These are phyloP conservation scores for Corydoras sp. DNA, from an alignment of 2,113 vertebrate species.

Conservation along the genomic window DNA sequence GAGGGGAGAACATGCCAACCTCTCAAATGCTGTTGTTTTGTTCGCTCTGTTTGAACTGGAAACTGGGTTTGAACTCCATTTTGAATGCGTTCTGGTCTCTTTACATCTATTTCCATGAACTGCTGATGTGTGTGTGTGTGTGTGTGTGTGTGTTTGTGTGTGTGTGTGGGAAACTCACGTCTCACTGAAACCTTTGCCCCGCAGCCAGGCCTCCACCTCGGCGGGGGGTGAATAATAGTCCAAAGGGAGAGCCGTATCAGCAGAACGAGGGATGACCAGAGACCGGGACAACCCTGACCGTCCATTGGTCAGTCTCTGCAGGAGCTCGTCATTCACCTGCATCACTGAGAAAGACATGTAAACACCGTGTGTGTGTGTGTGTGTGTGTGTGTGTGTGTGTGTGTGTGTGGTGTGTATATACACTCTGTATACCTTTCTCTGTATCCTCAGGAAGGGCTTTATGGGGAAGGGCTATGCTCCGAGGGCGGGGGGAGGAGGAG, in stretches of 20 bases:
- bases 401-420: constrained; percentile 36
- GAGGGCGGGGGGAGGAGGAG: constrained; percentile 42
- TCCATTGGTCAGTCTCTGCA: constrained; percentile 66
- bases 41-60: too few relatives aligned
- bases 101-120: too few relatives aligned
- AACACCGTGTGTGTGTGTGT: neutral
- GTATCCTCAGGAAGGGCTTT: constrained; percentile 49
- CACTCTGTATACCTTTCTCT: constrained; percentile 57
- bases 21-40: too few relatives aligned
- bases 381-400: neutral
- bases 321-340: constrained; percentile 73
- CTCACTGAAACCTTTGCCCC: constrained; percentile 75
- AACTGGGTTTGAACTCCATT: too few relatives aligned
- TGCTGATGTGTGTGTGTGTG: neutral
- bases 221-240: constrained; percentile 64
- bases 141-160: neutral
- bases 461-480: constrained; percentile 43
- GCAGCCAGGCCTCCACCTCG: constrained; percentile 76
- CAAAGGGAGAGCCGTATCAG: constrained; percentile 61
- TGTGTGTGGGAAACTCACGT: constrained; percentile 56
- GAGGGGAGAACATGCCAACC: too few relatives aligned
- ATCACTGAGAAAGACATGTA: constrained; percentile 51
- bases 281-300: constrained; percentile 57
- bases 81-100: too few relatives aligned
- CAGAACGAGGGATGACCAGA: constrained; percentile 65